These are phyloP conservation scores for Atta colombica DNA, from an alignment of 1,140 invertebrate genomes.

Conservation along the genomic window DNA sequence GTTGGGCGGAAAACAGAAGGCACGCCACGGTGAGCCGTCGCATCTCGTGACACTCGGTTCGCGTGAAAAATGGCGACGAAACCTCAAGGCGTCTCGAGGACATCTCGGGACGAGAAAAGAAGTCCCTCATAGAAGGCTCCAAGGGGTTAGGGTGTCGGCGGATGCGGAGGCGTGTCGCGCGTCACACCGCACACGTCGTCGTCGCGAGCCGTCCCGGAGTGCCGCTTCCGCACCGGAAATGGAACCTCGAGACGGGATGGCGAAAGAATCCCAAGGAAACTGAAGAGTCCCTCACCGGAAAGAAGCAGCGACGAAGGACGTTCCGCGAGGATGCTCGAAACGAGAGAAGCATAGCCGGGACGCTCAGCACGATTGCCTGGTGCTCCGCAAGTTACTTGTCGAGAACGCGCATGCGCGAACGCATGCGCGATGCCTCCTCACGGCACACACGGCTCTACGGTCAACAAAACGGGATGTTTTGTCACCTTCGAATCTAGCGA, in stretches of 20 bases:
- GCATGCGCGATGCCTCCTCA: constrained; percentile 33
- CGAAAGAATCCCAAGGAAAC: not conserved
- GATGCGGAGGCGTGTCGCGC: not conserved
- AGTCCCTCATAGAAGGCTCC: not conserved
- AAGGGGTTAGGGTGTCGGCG: constrained; percentile 37
- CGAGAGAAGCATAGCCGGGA: constrained; percentile 67
- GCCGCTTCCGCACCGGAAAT: not conserved
- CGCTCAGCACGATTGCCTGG: constrained; percentile 67
- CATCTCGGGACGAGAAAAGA: not conserved
- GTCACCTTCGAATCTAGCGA: not conserved
- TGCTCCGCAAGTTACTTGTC: constrained; percentile 12
- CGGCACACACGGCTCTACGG: not conserved
- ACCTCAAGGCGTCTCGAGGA: not conserved
- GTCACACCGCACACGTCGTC: not conserved
- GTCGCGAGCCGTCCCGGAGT: not conserved
- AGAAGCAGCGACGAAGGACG: not conserved
- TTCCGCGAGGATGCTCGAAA: constrained; percentile 36
- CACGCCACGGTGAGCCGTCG: not conserved
- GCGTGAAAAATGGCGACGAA: constrained; percentile 44
- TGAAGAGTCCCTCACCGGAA: not conserved
- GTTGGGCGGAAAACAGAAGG: not conserved
- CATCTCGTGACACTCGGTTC: not conserved
- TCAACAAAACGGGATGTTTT: not conserved
- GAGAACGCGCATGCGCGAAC: constrained; percentile 4
- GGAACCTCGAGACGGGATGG: not conserved